These are phyloP conservation scores for Albula goreensis DNA, from an alignment of 2,113 vertebrate species.

Conservation along the genomic window DNA sequence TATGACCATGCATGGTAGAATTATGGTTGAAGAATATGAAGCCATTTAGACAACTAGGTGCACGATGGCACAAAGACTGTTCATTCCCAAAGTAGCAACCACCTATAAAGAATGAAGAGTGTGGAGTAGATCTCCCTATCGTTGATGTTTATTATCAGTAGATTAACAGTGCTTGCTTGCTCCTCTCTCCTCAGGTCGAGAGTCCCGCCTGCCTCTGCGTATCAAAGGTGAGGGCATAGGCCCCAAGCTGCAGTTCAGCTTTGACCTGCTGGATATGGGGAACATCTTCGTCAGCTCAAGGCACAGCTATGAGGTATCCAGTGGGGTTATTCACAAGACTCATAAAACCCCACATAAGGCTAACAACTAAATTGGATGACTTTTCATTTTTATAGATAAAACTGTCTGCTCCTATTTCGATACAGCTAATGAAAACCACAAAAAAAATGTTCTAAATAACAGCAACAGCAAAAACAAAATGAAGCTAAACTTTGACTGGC, in stretches of 20 bases:
- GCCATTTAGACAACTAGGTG: no score
- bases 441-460: no score
- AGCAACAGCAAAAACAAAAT: background rate
- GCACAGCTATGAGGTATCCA: constrained; percentile 74
- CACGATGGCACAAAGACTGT: no score
- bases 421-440: background rate
- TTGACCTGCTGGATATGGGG: constrained; percentile 69
- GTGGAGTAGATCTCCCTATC: background rate
- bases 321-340: background rate
- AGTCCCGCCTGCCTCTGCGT: constrained; percentile 73
- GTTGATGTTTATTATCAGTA: no score
- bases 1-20: no score
- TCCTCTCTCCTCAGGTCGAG: constrained; percentile 65
- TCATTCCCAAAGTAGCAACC: no score
- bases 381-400: no score
- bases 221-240: constrained; percentile 79
- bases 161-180: background rate
- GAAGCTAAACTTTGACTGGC: background rate
- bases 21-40: no score
- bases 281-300: constrained; percentile 69
- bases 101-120: background rate
- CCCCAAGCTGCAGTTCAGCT: constrained; percentile 72
- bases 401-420: no score
- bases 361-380: background rate
- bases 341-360: background rate